Evolutionary conservation across 2,797 vertebrate species (phyloP).

Genomic region (Hyperoplus lanceolatus): DNA sequence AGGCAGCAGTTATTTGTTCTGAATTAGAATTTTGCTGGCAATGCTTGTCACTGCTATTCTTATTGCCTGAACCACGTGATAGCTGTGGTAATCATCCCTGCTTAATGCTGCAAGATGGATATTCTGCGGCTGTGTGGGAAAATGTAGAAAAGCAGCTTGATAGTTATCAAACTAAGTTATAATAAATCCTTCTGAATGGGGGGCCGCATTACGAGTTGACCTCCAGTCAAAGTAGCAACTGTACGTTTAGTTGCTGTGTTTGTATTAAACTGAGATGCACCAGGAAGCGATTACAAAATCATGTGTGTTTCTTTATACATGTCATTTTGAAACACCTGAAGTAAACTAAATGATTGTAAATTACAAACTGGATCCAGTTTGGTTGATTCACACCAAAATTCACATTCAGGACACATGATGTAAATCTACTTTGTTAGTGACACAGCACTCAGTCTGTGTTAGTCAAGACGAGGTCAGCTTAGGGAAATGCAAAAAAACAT

Average conservation of each 20-base stretch:
- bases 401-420: conserved; percentile 25
- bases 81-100: neutral
- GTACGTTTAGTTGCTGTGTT: neutral
- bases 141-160: no score
- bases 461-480: conserved; percentile 42
- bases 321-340: no score
- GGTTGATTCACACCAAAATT: neutral
- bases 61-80: neutral
- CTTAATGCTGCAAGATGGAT: neutral
- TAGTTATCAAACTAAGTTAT: no score
- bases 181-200: no score
- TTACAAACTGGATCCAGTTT: neutral
- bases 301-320: no score
- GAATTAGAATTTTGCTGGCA: neutral
- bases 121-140: no score
- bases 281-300: no score
- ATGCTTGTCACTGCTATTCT: neutral
- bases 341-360: neutral
- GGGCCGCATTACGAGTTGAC: no score
- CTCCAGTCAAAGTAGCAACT: neutral
- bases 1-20: conserved; percentile 13
- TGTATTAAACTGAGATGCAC: no score
- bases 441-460: conserved; percentile 17
- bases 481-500: conserved; percentile 23
- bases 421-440: neutral